Evolutionary conservation across 2,888 invertebrate species (phyloP).

Genomic region (Protonemura montana): DNA sequence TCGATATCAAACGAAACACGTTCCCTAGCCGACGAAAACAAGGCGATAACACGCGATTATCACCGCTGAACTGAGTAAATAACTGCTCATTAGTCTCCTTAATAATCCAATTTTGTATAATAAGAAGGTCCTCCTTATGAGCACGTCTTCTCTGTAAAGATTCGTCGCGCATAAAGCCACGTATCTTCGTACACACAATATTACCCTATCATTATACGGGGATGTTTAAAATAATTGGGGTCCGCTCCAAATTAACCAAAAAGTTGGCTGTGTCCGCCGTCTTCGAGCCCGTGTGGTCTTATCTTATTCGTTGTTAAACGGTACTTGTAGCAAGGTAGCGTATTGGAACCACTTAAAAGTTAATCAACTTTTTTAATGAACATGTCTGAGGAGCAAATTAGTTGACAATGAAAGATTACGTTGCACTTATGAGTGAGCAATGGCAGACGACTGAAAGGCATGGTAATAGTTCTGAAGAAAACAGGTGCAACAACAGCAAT

Average conservation of each 20-base stretch:
- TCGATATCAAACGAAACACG: neutral
- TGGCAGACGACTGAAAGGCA: neutral
- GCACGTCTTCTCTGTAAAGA: neutral
- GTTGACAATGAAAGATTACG: constrained; percentile 34
- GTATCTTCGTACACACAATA: neutral
- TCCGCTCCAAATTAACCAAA: constrained; percentile 1
- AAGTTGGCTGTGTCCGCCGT: neutral
- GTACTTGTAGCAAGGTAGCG: neutral
- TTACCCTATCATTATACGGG: constrained; percentile 24
- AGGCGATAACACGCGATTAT: constrained; percentile 20
- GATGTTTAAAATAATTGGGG: constrained; percentile 31
- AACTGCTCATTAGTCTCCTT: constrained; percentile 19
- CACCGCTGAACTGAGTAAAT: constrained; percentile 7
- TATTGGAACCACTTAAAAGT: constrained; percentile 16
- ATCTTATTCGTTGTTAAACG: neutral
- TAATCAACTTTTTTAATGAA: constrained; percentile 32
- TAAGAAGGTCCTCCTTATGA: neutral
- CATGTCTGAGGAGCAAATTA: constrained; percentile 15
- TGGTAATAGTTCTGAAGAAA: neutral
- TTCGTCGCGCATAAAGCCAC: neutral
- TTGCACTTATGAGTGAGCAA: constrained; percentile 22
- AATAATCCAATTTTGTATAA: constrained; percentile 23
- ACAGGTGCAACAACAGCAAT: constrained; percentile 1
- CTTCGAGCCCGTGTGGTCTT: neutral
- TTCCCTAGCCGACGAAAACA: neutral